Conservation (phyloP, 2,888 invertebrate species). For the Margaritifera margaritifera region DNA sequence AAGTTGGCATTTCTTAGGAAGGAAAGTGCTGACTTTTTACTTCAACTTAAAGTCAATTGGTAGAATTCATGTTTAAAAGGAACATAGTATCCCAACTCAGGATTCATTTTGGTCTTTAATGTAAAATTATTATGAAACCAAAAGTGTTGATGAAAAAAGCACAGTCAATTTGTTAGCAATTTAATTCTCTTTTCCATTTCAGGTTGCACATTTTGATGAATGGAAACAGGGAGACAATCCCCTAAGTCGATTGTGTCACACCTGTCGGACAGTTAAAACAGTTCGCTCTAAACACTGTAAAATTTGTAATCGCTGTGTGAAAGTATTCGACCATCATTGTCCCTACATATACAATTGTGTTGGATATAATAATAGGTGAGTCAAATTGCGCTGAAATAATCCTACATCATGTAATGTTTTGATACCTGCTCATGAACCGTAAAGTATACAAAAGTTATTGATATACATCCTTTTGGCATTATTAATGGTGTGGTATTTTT, state of each 20-base stretch:
- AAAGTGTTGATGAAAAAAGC: too few relatives aligned
- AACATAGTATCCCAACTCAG: too few relatives aligned
- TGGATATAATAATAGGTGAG: slow-evolving; percentile 85
- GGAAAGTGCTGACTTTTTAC: too few relatives aligned
- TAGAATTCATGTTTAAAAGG: too few relatives aligned
- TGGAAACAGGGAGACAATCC: slow-evolving; percentile 86
- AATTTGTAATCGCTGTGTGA: slow-evolving; percentile 90
- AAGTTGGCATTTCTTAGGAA: too few relatives aligned
- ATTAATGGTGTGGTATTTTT: too few relatives aligned
- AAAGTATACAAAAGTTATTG: too few relatives aligned
- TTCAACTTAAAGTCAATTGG: too few relatives aligned
- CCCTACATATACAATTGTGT: slow-evolving; percentile 97
- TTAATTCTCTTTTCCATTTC: slow-evolving; percentile 61
- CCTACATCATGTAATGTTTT: background rate
- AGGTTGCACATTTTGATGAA: slow-evolving; percentile 93
- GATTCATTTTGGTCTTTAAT: too few relatives aligned
- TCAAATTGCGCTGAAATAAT: background rate
- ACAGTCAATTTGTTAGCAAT: background rate
- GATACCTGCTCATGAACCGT: background rate
- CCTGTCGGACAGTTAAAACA: slow-evolving; percentile 90
- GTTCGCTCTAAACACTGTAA: slow-evolving; percentile 92
- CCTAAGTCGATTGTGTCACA: slow-evolving; percentile 84
- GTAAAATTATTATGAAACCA: too few relatives aligned
- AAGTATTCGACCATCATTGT: slow-evolving; percentile 95
- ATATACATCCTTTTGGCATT: too few relatives aligned